A percentile compares a stretch with the other conserved stretches of the same genome.
Conservation (phyloP, 2,888 invertebrate genomes). For the Podotricha telesiphe region DNA sequence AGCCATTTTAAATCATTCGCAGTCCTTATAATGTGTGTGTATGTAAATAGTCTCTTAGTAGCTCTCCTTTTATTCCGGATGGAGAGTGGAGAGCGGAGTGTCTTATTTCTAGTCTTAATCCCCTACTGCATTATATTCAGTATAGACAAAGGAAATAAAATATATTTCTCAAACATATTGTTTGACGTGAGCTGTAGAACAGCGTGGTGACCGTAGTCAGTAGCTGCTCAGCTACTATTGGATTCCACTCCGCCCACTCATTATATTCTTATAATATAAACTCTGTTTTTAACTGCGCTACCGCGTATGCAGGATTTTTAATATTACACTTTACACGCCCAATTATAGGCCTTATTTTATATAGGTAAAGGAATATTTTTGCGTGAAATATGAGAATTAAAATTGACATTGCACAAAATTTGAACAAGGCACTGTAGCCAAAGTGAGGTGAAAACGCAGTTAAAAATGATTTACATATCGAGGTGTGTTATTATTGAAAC, state of each 20-base stretch:
- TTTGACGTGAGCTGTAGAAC: background rate
- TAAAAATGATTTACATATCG: slow-evolving; percentile 50
- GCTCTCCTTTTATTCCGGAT: too few relatives aligned
- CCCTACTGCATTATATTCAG: too few relatives aligned
- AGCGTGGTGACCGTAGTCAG: slow-evolving; percentile 23
- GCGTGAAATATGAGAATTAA: slow-evolving; percentile 20
- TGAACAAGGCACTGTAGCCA: slow-evolving; percentile 61
- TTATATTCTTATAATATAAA: slow-evolving; percentile 82
- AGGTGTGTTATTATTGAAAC: slow-evolving; percentile 43
- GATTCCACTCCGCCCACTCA: slow-evolving; percentile 82
- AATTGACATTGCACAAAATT: slow-evolving; percentile 49
- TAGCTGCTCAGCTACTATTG: slow-evolving; percentile 35
- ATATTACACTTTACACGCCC: background rate
- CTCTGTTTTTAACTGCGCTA: slow-evolving; percentile 69
- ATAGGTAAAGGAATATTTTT: background rate
- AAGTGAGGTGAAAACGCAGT: slow-evolving; percentile 46
- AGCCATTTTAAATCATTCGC: too few relatives aligned
- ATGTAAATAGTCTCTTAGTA: too few relatives aligned
- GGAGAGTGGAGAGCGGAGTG: too few relatives aligned
- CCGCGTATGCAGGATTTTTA: slow-evolving; percentile 37
- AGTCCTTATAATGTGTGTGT: too few relatives aligned
- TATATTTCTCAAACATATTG: too few relatives aligned
- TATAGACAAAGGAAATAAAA: too few relatives aligned
- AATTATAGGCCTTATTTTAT: slow-evolving; percentile 8
- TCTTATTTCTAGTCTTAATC: too few relatives aligned